Conservation (phyloP, 1,140 invertebrate species). For the Dreissena polymorpha region DNA sequence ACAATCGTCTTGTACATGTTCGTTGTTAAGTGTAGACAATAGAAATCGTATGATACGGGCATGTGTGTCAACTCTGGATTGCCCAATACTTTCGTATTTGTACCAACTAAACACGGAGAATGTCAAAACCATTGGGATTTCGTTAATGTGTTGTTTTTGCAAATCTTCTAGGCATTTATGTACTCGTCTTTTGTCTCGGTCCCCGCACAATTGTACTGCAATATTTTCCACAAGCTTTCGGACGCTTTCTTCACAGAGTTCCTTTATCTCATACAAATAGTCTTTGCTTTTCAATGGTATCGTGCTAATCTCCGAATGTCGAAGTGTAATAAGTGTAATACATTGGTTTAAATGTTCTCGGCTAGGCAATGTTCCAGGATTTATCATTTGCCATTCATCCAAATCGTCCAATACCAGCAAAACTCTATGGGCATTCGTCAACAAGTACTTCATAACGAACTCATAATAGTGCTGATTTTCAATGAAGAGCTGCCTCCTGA, state of each 20-base stretch:
- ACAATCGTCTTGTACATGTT: too few relatives aligned
- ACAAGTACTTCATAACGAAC: neutral
- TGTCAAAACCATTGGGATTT: neutral
- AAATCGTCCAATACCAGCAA: neutral
- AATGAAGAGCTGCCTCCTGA: neutral
- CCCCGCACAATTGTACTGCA: neutral
- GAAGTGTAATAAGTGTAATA: neutral
- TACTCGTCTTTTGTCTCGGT: neutral
- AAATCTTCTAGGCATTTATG: neutral
- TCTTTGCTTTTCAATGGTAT: neutral
- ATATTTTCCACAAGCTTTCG: neutral
- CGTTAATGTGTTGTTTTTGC: neutral
- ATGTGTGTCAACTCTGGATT: neutral
- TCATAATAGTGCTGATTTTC: slow-evolving; percentile 1
- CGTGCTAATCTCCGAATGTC: neutral
- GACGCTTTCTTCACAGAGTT: neutral
- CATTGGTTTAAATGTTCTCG: neutral
- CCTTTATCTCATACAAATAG: neutral
- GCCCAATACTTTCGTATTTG: neutral
- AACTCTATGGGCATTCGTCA: neutral
- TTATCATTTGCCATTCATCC: neutral
- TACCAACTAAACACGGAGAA: neutral
- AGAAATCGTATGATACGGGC: neutral
- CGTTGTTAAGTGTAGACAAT: neutral
- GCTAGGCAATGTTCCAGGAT: neutral